phyloP scores from a whole-genome alignment of 1,140 invertebrate species.

The Penaeus chinensis region DNA sequence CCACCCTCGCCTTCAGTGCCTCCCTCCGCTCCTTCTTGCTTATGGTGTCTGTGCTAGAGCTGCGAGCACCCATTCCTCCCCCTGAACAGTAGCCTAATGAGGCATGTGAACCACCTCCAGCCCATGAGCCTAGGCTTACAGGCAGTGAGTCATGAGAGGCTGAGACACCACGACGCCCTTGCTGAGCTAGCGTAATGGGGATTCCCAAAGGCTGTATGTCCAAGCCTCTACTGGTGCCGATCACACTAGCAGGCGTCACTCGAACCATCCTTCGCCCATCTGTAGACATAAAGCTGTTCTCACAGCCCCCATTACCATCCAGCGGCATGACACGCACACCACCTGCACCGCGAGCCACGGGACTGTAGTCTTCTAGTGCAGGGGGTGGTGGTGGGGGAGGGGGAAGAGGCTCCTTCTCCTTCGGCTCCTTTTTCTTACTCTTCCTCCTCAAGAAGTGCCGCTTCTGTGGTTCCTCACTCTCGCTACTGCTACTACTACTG shows the following conservation, averaged over 20 bases:
- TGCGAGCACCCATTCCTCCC: slow-evolving; percentile 54
- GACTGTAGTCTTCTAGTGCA: neutral
- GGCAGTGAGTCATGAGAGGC: slow-evolving; percentile 60
- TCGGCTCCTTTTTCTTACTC: slow-evolving; percentile 39
- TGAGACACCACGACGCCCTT: slow-evolving; percentile 55
- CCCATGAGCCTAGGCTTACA: slow-evolving; percentile 50
- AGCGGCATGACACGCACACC: neutral
- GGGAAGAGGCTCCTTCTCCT: slow-evolving; percentile 40
- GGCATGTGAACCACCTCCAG: slow-evolving; percentile 27
- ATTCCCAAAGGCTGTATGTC: slow-evolving; percentile 56
- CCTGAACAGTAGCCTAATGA: slow-evolving; percentile 35
- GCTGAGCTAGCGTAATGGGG: slow-evolving; percentile 38
- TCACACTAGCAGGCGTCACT: neutral
- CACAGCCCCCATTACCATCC: neutral
- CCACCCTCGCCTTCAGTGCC: slow-evolving; percentile 75
- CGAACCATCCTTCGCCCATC: slow-evolving; percentile 29
- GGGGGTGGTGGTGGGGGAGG: slow-evolving; percentile 40
- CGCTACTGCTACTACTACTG: slow-evolving; percentile 37
- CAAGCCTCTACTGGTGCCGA: slow-evolving; percentile 18
- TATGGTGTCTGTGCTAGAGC: slow-evolving; percentile 61
- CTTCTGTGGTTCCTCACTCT: slow-evolving; percentile 34
- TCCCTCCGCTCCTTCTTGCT: slow-evolving; percentile 69
- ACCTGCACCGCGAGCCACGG: neutral
- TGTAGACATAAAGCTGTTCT: neutral
- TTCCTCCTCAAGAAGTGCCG: slow-evolving; percentile 28